Conservation (phyloP, 2,113 vertebrate species). For the Sula dactylatra region DNA sequence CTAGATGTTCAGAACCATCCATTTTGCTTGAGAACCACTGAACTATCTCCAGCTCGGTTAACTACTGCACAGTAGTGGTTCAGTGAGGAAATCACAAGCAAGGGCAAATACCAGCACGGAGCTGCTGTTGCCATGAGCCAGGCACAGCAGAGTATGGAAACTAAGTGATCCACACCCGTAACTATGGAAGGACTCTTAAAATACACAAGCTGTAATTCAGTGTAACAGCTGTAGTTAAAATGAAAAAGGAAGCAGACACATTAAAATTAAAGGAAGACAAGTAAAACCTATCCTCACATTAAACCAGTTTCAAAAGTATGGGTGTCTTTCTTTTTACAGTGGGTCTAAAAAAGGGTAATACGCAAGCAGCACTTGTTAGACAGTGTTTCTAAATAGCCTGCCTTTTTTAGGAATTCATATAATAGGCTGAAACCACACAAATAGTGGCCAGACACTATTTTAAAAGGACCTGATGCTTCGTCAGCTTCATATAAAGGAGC, state of each 20-base stretch:
- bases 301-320: background rate
- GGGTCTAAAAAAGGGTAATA: background rate
- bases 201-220: conserved; percentile 3
- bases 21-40: background rate
- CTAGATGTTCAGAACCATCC: background rate
- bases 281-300: background rate
- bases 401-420: background rate
- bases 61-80: background rate
- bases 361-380: background rate
- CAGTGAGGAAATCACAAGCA: background rate
- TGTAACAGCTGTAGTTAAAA: background rate
- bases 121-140: background rate
- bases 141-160: background rate
- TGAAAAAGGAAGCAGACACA: background rate
- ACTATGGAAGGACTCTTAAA: background rate
- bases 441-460: background rate
- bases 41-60: background rate
- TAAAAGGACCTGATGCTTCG: background rate
- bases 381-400: background rate
- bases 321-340: background rate
- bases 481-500: background rate
- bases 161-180: background rate
- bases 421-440: background rate
- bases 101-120: background rate
- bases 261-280: conserved; percentile 7